Evolutionary conservation across 2,113 vertebrate species (phyloP).

Genomic region (Emydocephalus ijimae): DNA sequence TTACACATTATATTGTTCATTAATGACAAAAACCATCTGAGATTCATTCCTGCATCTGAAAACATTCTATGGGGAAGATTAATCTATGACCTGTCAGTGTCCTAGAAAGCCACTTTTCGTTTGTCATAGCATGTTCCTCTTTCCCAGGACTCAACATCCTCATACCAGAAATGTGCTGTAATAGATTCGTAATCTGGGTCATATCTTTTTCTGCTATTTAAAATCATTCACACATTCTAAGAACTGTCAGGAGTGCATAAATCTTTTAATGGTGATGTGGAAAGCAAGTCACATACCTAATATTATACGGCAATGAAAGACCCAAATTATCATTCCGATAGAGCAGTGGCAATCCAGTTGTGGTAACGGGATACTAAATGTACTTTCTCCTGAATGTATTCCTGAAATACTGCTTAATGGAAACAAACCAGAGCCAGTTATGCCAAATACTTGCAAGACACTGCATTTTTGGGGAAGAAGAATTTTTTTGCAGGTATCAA

Average conservation of each 20-base stretch:
- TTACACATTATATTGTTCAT: slow-evolving; percentile 14
- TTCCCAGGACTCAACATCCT: background rate
- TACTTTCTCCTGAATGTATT: background rate
- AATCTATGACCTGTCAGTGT: background rate
- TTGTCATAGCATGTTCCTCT: background rate
- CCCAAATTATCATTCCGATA: background rate
- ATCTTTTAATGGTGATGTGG: background rate
- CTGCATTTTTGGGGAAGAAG: background rate
- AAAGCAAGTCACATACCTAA: background rate
- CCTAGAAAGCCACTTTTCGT: background rate
- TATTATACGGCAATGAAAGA: background rate
- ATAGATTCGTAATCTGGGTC: background rate
- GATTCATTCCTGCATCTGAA: slow-evolving; percentile 9
- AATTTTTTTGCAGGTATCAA: background rate
- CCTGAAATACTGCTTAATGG: background rate
- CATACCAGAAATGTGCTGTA: background rate
- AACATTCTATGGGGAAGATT: slow-evolving; percentile 3
- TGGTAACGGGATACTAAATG: background rate
- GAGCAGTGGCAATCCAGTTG: background rate
- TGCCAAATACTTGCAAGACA: background rate
- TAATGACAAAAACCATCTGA: slow-evolving; percentile 4
- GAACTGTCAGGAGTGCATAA: background rate
- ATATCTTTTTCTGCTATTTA: background rate
- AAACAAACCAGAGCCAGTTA: background rate
- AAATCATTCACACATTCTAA: background rate